Evolutionary conservation across 2,113 vertebrate genomes (phyloP).

Genomic region (Regulus satrapa): DNA sequence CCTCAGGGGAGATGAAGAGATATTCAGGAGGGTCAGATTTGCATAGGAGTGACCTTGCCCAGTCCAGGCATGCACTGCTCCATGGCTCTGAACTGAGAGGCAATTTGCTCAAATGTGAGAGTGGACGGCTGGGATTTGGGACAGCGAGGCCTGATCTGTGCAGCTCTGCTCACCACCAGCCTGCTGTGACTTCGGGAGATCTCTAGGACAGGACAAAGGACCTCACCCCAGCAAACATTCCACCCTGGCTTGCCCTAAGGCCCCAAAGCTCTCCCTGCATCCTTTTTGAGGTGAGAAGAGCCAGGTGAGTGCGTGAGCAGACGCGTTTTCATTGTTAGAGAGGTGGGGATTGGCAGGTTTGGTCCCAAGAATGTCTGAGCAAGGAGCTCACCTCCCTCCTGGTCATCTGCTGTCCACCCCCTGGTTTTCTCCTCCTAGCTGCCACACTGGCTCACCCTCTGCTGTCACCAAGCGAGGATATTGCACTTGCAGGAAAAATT

Average conservation of each 20-base stretch:
- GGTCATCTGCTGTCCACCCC: not conserved
- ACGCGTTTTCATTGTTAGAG: not conserved
- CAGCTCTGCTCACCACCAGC: not conserved
- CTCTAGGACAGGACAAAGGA: not conserved
- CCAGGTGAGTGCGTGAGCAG: not conserved
- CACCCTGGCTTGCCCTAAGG: not conserved
- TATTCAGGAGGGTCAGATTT: not conserved
- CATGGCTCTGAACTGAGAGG: not conserved
- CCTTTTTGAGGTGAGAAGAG: not conserved
- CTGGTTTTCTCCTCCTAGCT: not conserved
- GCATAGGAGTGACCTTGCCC: not conserved
- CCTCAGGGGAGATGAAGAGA: not conserved
- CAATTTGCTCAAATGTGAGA: not conserved
- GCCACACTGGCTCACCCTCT: not conserved
- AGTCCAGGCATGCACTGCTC: not conserved
- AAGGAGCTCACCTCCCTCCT: not conserved
- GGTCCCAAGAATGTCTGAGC: not conserved
- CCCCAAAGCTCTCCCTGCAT: not conserved
- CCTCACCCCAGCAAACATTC: not conserved
- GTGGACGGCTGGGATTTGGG: not conserved
- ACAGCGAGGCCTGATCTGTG: not conserved
- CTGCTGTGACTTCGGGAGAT: not conserved
- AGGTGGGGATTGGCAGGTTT: not conserved
- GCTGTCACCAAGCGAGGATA: not conserved
- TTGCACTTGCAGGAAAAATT: fast-evolving